Evolutionary conservation across 2,113 vertebrate genomes (phyloP), one percentile per base, ranked within the genome.

Genomic region (Scalopus aquaticus): DNA sequence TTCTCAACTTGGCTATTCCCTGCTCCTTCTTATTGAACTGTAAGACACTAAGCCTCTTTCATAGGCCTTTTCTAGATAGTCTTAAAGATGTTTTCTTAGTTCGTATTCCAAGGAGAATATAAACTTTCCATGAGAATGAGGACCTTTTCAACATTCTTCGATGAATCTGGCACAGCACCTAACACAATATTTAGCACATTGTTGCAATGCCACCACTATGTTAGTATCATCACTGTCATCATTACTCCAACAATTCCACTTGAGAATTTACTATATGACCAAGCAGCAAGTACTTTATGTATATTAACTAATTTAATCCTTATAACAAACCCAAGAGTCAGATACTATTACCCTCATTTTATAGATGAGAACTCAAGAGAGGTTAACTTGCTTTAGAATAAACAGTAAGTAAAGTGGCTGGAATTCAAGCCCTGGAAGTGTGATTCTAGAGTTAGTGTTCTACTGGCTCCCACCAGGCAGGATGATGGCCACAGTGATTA

Each of bases 1-100:
- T 69, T 69, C 73, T 91, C 44, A 32, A 89, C 11, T 78, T 94
- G n/a, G n/a, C 37, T 86, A 90, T 76, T 94, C 90, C 51, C 19
- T 76, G 51, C 22, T 70, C 32, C 70, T 82, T 90, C 70, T 82
- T 90, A 87, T 22, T 46, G 24, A 86, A 56, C 16, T 95, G 51
- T 65, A 65, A 49, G 35, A 96, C 22, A 9, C 26, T 65, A 91
- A 87, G 30, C 39, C 11, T 81, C 74, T 77, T 85, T 49, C n/a
- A 89, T 16, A 86, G 12, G 9, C 30, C 37, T 60, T 88, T 88
- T 35, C 80, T 81, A 64, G 65, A 76, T n/a, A 85, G 30, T 76
- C 69, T 77, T 88, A 5, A 84, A 49, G 56, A 88, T 74, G 32
- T 32, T 30, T 58, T 67, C 49, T 76, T 92, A 89, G 60, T 76